Evolutionary conservation across 2,113 vertebrate genomes (phyloP).

Genomic region (Phyllopteryx taeniolatus): DNA sequence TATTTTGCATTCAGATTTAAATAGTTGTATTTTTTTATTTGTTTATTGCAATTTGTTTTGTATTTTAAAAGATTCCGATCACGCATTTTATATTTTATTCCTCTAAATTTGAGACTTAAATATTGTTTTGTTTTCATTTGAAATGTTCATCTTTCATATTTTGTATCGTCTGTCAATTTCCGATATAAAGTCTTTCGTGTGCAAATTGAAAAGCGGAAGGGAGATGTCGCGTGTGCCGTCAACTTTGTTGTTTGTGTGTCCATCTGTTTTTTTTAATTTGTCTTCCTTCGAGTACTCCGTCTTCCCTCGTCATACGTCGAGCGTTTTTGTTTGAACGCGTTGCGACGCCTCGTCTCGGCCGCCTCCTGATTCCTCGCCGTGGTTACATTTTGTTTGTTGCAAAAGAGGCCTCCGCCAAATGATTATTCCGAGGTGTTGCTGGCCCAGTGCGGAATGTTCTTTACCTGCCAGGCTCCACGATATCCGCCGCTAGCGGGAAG

Average conservation of each 20-base stretch:
- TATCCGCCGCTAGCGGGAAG: conserved; percentile 2
- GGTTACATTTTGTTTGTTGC: conserved; percentile 65
- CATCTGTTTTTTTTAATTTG: background rate
- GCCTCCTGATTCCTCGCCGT: conserved; percentile 59
- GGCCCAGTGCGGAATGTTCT: background rate
- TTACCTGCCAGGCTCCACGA: background rate
- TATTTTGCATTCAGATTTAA: no score
- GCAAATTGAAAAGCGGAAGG: no score
- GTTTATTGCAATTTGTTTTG: no score
- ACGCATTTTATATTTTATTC: no score
- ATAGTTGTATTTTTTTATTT: no score
- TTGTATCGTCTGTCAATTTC: no score
- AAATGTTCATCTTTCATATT: no score
- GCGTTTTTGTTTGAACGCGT: conserved; percentile 43
- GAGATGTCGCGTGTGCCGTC: background rate
- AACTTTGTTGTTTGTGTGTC: background rate
- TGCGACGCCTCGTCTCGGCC: conserved; percentile 45
- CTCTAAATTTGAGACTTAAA: no score
- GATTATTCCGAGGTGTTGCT: background rate
- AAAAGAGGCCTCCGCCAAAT: conserved; percentile 18
- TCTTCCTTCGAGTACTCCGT: conserved; percentile 21
- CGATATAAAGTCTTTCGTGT: no score
- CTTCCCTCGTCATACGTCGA: conserved; percentile 4
- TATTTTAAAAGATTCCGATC: no score
- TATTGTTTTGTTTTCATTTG: no score